Conservation (phyloP, 1,140 invertebrate genomes). For the Drosophila pruinosa region DNA sequence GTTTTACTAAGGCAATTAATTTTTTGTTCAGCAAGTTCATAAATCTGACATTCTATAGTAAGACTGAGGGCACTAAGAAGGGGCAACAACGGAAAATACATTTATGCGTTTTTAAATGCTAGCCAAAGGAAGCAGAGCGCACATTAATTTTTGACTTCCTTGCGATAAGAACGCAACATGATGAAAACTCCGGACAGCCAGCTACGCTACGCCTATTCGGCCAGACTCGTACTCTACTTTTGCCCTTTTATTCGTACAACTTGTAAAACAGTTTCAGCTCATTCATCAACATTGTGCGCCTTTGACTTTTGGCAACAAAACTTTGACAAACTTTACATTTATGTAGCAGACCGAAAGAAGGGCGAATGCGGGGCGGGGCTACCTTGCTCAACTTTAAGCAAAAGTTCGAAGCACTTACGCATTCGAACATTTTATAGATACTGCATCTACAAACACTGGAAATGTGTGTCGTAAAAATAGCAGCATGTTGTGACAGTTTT, state of each 20-base stretch:
- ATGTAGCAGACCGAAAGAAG: background rate
- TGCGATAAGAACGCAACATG: constrained; percentile 39
- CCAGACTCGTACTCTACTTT: background rate
- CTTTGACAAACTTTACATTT: constrained; percentile 73
- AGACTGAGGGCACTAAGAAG: background rate
- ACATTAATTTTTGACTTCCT: constrained; percentile 45
- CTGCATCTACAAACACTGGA: constrained; percentile 46
- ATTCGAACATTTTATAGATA: constrained; percentile 48
- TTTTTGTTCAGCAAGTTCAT: constrained; percentile 65
- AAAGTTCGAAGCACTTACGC: constrained; percentile 50
- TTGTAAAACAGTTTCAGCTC: constrained; percentile 52
- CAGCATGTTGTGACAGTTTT: background rate
- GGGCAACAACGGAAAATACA: constrained; percentile 57
- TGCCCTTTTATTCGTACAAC: background rate
- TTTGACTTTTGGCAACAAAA: constrained; percentile 78
- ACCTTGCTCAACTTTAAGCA: constrained; percentile 37
- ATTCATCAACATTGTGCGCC: constrained; percentile 70
- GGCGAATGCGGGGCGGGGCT: constrained; percentile 16
- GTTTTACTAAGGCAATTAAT: constrained; percentile 66
- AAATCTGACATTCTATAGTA: constrained; percentile 60
- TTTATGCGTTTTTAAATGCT: constrained; percentile 79
- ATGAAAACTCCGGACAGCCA: constrained; percentile 30
- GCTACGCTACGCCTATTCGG: background rate
- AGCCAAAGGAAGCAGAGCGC: constrained; percentile 31
- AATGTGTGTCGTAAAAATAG: constrained; percentile 6